phyloP scores from a whole-genome alignment of 2,113 vertebrate genomes.

The sheep (Ovis aries) region ARS-UI_Ramb_v3.0 NC_056066.1:82607001-82607500 shows the following conservation, averaged over 20 bases:
- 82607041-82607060: fast-evolving
- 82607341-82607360: neutral
- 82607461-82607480: neutral
- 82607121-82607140: neutral
- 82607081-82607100: neutral
- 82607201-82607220: neutral
- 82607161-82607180: neutral
- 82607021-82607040: neutral
- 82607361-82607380: fast-evolving
- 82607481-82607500: fast-evolving
- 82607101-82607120: too few species aligned
- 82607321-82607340: fast-evolving
- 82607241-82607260: neutral
- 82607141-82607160: neutral
- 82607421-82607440: too few species aligned
- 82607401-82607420: neutral
- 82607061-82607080: fast-evolving
- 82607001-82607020: neutral
- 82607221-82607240: neutral
- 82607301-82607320: fast-evolving
- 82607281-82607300: neutral
- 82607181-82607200: neutral
- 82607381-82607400: fast-evolving
- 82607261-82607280: neutral
- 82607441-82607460: fast-evolving